Conservation (phyloP, 1,140 invertebrate genomes). For the Berghia stephanieae region DNA sequence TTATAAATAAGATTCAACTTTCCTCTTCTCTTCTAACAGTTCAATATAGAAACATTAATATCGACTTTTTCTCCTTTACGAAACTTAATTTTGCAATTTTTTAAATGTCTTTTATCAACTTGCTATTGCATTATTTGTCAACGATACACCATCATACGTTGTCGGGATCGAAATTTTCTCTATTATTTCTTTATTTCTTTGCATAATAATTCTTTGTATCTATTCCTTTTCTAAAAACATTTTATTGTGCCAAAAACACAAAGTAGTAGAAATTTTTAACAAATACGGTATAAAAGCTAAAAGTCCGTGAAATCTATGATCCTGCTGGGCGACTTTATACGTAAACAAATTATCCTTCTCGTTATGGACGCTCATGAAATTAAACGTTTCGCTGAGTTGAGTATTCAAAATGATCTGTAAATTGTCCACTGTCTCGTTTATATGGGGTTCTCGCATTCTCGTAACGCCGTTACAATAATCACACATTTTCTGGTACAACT, state of each 20-base stretch:
- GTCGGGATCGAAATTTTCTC: no score
- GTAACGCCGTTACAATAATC: constrained; percentile 49
- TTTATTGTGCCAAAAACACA: constrained; percentile 52
- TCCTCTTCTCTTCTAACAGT: no score
- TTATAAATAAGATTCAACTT: no score
- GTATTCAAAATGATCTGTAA: constrained; percentile 42
- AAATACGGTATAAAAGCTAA: constrained; percentile 51
- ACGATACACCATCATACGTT: not conserved
- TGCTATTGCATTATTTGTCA: no score
- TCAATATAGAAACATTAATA: not conserved
- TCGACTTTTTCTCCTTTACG: not conserved
- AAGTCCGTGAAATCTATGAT: constrained; percentile 50
- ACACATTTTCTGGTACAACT: constrained; percentile 41
- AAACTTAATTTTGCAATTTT: not conserved
- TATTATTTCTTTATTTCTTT: no score
- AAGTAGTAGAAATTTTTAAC: constrained; percentile 40
- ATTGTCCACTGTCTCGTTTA: constrained; percentile 48
- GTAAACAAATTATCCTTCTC: constrained; percentile 53
- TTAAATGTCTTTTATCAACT: not conserved
- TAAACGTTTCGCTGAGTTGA: constrained; percentile 41
- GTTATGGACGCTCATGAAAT: constrained; percentile 50
- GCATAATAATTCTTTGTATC: no score
- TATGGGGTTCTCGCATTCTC: constrained; percentile 42
- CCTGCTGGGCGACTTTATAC: constrained; percentile 47
- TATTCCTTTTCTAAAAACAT: constrained; percentile 55